These are phyloP conservation scores for Leptopilina clavipes DNA, from an alignment of 1,140 invertebrate genomes.

Conservation along the genomic window DNA sequence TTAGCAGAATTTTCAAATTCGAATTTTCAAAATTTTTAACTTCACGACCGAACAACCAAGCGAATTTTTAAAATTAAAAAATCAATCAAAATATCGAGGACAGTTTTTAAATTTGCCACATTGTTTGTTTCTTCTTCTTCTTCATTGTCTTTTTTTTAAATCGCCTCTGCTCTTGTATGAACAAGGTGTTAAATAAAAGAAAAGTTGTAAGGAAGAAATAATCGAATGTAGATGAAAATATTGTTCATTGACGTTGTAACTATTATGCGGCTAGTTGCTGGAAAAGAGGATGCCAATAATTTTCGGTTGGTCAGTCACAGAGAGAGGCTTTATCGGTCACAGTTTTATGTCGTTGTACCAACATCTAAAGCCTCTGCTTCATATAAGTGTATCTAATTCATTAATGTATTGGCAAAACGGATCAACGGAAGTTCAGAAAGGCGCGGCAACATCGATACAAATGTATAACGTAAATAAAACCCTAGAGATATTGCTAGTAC, in stretches of 20 bases:
- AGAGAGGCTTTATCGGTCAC: slow-evolving; percentile 50
- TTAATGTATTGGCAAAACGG: slow-evolving; percentile 52
- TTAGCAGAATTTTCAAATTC: no score
- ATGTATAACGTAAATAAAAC: slow-evolving; percentile 58
- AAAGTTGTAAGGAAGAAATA: not conserved
- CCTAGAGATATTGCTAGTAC: slow-evolving; percentile 52
- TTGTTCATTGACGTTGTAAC: not conserved
- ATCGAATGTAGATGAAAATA: not conserved
- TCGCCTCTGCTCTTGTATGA: no score
- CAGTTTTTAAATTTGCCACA: no score
- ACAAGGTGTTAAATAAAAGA: no score
- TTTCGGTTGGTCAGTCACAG: slow-evolving; percentile 59
- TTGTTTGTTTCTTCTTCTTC: no score
- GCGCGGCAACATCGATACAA: slow-evolving; percentile 53
- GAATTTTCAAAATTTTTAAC: no score
- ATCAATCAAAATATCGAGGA: no score
- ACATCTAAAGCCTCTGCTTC: slow-evolving; percentile 39
- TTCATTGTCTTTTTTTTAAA: no score
- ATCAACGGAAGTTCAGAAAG: slow-evolving; percentile 58
- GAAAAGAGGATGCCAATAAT: slow-evolving; percentile 55
- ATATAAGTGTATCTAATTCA: slow-evolving; percentile 45
- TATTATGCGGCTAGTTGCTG: not conserved
- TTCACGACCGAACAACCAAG: no score
- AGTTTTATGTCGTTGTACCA: slow-evolving; percentile 40
- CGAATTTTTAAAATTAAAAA: no score